These are phyloP conservation scores for Aleiodes sp. DNA, from an alignment of 1,140 invertebrate genomes.

Conservation along the genomic window DNA sequence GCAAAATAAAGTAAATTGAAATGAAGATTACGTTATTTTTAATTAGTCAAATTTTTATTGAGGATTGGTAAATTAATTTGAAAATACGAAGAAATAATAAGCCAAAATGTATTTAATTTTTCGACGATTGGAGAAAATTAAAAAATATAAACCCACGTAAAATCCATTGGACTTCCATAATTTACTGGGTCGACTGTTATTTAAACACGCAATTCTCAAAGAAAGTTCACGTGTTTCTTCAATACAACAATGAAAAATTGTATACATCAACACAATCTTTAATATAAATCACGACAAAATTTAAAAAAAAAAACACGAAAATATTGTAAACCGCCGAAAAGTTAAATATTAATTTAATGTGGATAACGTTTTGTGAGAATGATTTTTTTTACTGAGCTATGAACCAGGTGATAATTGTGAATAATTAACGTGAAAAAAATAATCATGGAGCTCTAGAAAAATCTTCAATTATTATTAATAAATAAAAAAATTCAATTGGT, in stretches of 20 bases:
- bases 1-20: neutral
- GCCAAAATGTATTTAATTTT: constrained; percentile 19
- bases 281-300: neutral
- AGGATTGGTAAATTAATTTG: too few species aligned
- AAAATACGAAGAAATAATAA: constrained; percentile 17
- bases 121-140: constrained; percentile 28
- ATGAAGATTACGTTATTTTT: neutral
- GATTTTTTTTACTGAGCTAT: neutral
- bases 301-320: neutral
- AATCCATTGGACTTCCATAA: constrained; percentile 45
- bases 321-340: neutral
- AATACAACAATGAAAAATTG: neutral
- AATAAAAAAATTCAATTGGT: neutral
- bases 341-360: neutral
- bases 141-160: constrained; percentile 20
- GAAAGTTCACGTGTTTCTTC: neutral
- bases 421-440: neutral
- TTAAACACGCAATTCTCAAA: neutral
- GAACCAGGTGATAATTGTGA: constrained; percentile 4
- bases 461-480: neutral
- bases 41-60: neutral
- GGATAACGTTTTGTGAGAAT: neutral
- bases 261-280: neutral
- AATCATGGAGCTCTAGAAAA: neutral
- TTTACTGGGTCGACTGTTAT: constrained; percentile 30